A percentile compares a stretch with the other conserved stretches of the same genome.
These are phyloP conservation scores for Lepus townsendii DNA, from an alignment of 2,797 vertebrate genomes.

Conservation along the genomic window DNA sequence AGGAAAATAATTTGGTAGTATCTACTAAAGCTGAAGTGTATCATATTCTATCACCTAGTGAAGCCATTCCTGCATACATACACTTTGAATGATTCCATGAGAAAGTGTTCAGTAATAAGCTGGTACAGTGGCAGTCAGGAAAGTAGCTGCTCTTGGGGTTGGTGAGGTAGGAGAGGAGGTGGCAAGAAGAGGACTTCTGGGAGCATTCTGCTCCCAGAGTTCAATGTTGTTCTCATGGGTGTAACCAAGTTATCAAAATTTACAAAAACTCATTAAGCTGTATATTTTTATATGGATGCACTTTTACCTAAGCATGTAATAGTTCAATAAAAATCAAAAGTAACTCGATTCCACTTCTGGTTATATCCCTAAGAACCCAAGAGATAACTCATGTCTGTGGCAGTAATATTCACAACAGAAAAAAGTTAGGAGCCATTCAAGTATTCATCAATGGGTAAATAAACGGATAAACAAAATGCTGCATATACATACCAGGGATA, in stretches of 20 bases:
- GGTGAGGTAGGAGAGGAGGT: not conserved
- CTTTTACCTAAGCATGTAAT: not conserved
- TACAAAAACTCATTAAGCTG: not conserved
- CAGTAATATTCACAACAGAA: not conserved
- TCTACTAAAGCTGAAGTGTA: not conserved
- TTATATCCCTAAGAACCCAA: not conserved
- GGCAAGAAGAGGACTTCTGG: not conserved
- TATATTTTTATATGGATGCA: not conserved
- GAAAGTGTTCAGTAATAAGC: not conserved
- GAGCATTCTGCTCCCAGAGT: not conserved
- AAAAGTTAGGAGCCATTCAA: not conserved
- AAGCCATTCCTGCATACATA: too few relatives aligned
- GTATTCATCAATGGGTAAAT: not conserved
- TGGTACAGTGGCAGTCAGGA: not conserved
- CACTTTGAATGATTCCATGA: not conserved
- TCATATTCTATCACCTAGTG: not conserved
- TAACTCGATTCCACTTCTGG: constrained; percentile 8
- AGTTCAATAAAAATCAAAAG: constrained; percentile 8
- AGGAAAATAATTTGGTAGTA: not conserved
- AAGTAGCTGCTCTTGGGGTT: not conserved
- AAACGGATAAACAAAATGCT: not conserved
- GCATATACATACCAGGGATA: not conserved
- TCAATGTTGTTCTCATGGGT: not conserved
- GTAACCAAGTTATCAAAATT: not conserved
- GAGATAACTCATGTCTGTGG: not conserved